Evolutionary conservation across 2,113 vertebrate species (phyloP).

Genomic region (Bos indicus): DNA sequence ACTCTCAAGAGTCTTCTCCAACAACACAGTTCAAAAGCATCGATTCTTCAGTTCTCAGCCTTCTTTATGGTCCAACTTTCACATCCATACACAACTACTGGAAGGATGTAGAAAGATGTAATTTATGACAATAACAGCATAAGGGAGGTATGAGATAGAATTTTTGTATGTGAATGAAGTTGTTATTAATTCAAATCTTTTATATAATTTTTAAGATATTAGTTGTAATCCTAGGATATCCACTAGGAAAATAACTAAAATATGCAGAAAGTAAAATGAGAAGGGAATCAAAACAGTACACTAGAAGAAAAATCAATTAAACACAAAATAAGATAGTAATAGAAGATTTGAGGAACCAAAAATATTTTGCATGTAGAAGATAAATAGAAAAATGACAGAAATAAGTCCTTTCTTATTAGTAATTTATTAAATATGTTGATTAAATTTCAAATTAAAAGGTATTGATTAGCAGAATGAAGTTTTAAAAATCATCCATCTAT

Average conservation of each 20-base stretch:
- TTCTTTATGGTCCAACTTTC: neutral
- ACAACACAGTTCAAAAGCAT: neutral
- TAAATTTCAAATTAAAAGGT: neutral
- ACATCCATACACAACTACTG: neutral
- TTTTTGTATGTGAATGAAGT: neutral
- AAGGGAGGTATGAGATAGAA: neutral
- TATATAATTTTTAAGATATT: neutral
- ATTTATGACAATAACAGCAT: neutral
- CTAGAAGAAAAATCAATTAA: neutral
- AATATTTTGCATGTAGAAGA: neutral
- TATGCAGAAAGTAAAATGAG: neutral
- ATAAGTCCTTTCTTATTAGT: neutral
- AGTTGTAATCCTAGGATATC: neutral
- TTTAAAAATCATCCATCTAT: neutral
- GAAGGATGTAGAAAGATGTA: neutral
- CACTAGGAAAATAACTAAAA: neutral
- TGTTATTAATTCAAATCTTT: neutral
- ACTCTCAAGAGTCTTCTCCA: neutral
- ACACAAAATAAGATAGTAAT: neutral
- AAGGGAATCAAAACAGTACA: neutral
- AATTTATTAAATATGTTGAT: neutral
- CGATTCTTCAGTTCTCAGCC: neutral
- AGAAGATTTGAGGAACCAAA: neutral
- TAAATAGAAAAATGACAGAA: neutral
- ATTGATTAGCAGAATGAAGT: neutral